Evolutionary conservation across 2,113 vertebrate genomes (phyloP).

Genomic region (Galemys pyrenaicus): DNA sequence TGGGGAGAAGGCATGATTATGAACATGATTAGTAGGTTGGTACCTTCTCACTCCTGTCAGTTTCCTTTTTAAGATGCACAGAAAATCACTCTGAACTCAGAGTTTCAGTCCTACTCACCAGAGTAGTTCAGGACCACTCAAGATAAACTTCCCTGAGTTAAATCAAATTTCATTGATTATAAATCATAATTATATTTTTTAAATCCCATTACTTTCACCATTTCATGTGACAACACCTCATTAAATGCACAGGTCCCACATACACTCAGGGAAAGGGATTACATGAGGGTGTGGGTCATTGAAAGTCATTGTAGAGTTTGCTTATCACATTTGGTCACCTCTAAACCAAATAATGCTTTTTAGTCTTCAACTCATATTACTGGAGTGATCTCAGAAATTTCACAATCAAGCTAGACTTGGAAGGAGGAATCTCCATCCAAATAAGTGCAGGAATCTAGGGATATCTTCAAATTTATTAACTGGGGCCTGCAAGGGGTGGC

Average conservation of each 20-base stretch:
- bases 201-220: not conserved
- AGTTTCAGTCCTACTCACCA: not conserved
- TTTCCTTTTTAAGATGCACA: not conserved
- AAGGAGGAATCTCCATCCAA: not conserved
- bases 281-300: not conserved
- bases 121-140: not conserved
- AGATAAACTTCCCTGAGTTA: not conserved
- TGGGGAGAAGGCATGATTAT: too few relatives aligned
- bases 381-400: not conserved
- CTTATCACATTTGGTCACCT: not conserved
- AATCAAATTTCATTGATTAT: not conserved
- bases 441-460: not conserved
- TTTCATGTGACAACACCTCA: not conserved
- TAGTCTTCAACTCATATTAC: not conserved
- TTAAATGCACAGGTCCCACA: not conserved
- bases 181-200: not conserved
- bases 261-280: not conserved
- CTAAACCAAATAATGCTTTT: not conserved
- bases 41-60: not conserved
- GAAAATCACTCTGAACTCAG: not conserved
- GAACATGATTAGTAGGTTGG: not conserved
- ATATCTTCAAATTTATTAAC: not conserved
- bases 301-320: not conserved
- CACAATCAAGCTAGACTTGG: not conserved
- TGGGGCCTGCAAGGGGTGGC: too few relatives aligned